Conservation (phyloP, 2,888 invertebrate species). For the Cremastinae sp. region DNA sequence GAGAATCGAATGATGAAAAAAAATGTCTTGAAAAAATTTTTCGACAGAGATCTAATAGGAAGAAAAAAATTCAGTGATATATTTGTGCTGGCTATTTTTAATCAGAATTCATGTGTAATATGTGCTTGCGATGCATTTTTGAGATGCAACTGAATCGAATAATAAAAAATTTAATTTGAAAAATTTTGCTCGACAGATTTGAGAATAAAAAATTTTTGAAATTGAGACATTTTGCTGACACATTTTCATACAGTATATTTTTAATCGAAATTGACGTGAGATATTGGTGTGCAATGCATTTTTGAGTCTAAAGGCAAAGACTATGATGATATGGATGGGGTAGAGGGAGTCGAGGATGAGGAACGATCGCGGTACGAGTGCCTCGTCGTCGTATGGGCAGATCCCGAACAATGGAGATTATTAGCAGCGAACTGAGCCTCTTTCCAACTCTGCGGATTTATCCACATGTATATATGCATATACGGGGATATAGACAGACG, state of each 20-base stretch:
- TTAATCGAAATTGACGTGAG: background rate
- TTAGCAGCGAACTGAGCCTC: constrained; percentile 75
- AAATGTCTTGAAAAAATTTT: too few relatives aligned
- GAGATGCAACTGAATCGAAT: too few relatives aligned
- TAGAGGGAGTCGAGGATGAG: background rate
- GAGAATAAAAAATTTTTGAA: background rate
- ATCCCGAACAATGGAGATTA: constrained; percentile 74
- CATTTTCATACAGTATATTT: background rate
- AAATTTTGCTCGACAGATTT: too few relatives aligned
- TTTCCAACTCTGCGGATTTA: constrained; percentile 53
- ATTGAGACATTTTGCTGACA: background rate
- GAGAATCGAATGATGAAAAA: too few relatives aligned
- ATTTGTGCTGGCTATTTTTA: too few relatives aligned
- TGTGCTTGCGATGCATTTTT: too few relatives aligned
- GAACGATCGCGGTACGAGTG: constrained; percentile 46
- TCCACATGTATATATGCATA: background rate
- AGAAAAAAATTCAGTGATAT: too few relatives aligned
- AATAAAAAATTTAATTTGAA: too few relatives aligned
- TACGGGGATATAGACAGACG: background rate
- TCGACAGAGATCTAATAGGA: too few relatives aligned
- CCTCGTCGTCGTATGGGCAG: constrained; percentile 21
- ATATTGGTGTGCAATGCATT: constrained; percentile 19
- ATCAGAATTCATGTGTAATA: too few relatives aligned
- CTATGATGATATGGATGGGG: constrained; percentile 10
- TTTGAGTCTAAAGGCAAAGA: constrained; percentile 20